Base-by-base conservation (phyloP, 1,140 invertebrate species). In the Cyclargus thomasi region DNA sequence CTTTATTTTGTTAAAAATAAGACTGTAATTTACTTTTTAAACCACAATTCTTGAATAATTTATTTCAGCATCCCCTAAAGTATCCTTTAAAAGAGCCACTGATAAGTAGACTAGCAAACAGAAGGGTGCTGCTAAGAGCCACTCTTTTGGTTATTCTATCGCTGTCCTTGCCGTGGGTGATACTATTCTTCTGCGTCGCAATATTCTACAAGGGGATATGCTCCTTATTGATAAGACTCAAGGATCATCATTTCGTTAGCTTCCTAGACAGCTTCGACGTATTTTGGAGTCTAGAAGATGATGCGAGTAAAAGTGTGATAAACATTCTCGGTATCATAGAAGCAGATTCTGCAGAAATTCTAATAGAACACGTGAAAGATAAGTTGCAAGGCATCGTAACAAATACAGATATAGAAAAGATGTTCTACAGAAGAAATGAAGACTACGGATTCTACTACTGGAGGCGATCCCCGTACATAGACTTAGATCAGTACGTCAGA, bases 371-470 rank as follows among this genome's bases (percentile, higher is more conserved):
- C 18, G 78, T 85, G 16, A 83, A 75, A 69, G 67, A 79, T 20
- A 85, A 80, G 71, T 64, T 85, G 53, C 65, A 70, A 53, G 68
- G 70, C 36, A 70, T 79, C 39, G 57, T 74, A 14, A 11, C 64
- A 2, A 77, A 77, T 63, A 17, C 65, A 18, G 67, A 73, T 2
- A 71, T 66, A 1, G 73, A 77, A 67, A 92, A 92, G 68, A 72
- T 92, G 67, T 82, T 90, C 65, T 91, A 87, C 71, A 82, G 79
- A 47, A 76, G 87, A 70, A 82, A 73, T 7, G 84, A 90, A 53
- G 85, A 86, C 36, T 88, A 82, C 53, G 92, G 92, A 11, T 92
- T 92, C 67, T 91, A 87, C 66, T 92, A 88, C 72, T 92, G 92
- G 92, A 72, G 77, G 67, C 88, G 78, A 68, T 76, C 85, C 39